Base-by-base conservation (phyloP, 2,888 invertebrate species). In the Gymnocheta viridis region DNA sequence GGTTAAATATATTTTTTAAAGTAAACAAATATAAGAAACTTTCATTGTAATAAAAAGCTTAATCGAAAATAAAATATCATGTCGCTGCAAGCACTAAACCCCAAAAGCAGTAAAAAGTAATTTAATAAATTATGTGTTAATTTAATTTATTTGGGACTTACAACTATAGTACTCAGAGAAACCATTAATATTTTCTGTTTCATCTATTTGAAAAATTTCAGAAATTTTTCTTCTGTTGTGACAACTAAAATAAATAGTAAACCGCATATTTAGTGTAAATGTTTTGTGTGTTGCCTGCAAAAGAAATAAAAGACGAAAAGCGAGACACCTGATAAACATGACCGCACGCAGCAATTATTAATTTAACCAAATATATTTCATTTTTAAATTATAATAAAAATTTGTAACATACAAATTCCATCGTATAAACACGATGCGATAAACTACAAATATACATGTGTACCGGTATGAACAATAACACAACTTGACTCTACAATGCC, bases 341-440 rank as follows among this genome's bases (percentile, higher is more conserved):
- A 87, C 86, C 86, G 86, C 87, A 86, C 87, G 87, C 87, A 87
- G 81, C 73, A 86, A 83, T 87, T 86, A 87, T 85, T 81, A 85
- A 85, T 86, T 80, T 70, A 60, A 41, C 64, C 76, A 74, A 80
- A 76, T 76, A 38, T 56, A 64, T 56, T 69, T 62, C 41, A 70
- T 32, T 79, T 67, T 67, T 19, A n/a, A 66, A 38, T 58, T 62
- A 41, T 17, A 54, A 54, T n/a, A 64, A 54, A 17, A 56, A 51
- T 38, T 47, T 56, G 58, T 41, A 58, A 64, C 29, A 73, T 38
- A 66, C 60, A 79, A 82, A 82, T 85, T 82, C 80, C 80, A 79
- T n/a, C 58, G 66, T 66, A 64, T 77, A 67, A 80, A 72, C 76
- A 49, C 72, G 72, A 51, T 60, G 51, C 78, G 62, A 41, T 22